These are phyloP conservation scores for Chiropotes sagulatus DNA, from an alignment of 2,797 vertebrate species.

Conservation along the genomic window DNA sequence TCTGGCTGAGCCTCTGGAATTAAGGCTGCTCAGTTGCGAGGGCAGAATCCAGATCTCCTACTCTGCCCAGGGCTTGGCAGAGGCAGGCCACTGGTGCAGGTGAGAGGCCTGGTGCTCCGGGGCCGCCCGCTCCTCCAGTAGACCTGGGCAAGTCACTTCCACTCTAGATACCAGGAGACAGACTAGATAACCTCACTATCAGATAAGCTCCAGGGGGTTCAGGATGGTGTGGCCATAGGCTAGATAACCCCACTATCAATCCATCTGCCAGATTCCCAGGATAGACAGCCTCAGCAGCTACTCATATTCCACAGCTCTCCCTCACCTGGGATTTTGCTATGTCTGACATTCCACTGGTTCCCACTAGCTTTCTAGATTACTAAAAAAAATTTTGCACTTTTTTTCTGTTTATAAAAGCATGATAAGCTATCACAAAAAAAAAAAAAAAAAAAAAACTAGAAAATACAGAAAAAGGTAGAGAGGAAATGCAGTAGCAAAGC, in stretches of 20 bases:
- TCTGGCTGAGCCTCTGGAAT: not conserved
- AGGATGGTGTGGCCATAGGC: not conserved
- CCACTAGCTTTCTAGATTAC: constrained; percentile 1
- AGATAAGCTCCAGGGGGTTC: not conserved
- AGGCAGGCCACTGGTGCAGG: not conserved
- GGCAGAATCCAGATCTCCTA: not conserved
- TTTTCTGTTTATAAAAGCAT: constrained; percentile 3
- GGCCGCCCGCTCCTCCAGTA: not conserved
- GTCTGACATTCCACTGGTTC: constrained; percentile 6
- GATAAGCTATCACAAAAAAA: not conserved
- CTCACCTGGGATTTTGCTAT: not conserved
- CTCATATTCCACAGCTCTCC: not conserved
- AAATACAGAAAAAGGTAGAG: not conserved
- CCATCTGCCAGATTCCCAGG: not conserved
- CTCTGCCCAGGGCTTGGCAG: not conserved
- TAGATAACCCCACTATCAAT: not conserved
- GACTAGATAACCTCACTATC: not conserved
- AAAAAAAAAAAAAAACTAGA: not conserved
- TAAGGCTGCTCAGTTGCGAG: not conserved
- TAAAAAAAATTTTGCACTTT: not conserved
- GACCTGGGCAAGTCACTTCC: not conserved
- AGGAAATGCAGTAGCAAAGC: not conserved
- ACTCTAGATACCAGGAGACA: not conserved
- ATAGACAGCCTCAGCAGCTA: not conserved
- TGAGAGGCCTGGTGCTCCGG: not conserved